These are phyloP conservation scores for Pogonomyrmex californicus DNA, from an alignment of 1,140 invertebrate species.

Conservation along the genomic window DNA sequence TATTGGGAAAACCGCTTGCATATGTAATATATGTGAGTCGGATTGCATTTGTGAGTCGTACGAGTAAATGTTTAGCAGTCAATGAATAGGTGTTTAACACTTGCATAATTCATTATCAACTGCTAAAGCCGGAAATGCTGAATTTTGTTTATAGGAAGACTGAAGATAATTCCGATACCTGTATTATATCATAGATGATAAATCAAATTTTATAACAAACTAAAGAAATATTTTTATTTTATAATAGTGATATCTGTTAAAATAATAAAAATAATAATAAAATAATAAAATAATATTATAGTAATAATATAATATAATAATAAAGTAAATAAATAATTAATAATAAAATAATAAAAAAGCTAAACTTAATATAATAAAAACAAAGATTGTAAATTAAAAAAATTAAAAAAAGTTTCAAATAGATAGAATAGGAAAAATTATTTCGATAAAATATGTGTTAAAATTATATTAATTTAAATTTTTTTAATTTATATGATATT, in stretches of 20 bases:
- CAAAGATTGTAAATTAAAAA: too few relatives aligned
- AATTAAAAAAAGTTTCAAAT: too few relatives aligned
- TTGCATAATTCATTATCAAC: constrained; percentile 21
- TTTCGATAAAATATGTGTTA: too few relatives aligned
- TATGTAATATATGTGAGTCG: constrained; percentile 8
- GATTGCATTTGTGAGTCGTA: not conserved
- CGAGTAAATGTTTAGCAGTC: constrained; percentile 15
- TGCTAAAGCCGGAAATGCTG: constrained; percentile 16
- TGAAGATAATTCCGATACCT: not conserved
- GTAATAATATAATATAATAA: too few relatives aligned
- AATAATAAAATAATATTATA: too few relatives aligned
- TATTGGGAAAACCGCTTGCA: constrained; percentile 25
- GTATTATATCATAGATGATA: not conserved
- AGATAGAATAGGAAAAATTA: too few relatives aligned
- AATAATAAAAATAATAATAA: not conserved
- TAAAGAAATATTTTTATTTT: not conserved
- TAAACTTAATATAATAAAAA: too few relatives aligned
- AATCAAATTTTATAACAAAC: not conserved
- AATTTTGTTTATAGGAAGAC: constrained; percentile 5
- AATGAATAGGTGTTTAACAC: constrained; percentile 66
- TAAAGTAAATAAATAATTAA: too few relatives aligned
- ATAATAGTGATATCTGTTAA: not conserved
- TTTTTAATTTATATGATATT: too few relatives aligned
- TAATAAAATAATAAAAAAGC: too few relatives aligned
- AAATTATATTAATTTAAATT: too few relatives aligned